Conservation (phyloP, 2,888 invertebrate species). For the Itoplectis maculator region DNA sequence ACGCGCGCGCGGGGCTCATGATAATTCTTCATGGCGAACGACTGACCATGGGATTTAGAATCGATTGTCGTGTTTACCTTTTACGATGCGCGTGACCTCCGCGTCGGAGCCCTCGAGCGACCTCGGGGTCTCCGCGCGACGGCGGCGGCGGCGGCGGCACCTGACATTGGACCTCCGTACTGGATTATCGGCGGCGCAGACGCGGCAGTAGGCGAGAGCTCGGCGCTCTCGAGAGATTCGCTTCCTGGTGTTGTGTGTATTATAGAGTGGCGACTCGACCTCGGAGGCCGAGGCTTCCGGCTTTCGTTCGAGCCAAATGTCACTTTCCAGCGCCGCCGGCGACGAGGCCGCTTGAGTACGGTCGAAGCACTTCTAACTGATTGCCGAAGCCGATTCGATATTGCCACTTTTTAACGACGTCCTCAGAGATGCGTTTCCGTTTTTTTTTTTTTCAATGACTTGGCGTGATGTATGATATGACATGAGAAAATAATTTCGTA, state of each 20-base stretch:
- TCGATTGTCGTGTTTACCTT: constrained; percentile 33
- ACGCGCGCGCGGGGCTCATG: too few species aligned
- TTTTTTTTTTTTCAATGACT: too few species aligned
- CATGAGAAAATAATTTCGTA: too few species aligned
- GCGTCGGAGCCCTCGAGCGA: constrained; percentile 12
- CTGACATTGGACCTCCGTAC: constrained; percentile 28
- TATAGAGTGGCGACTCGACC: constrained; percentile 43
- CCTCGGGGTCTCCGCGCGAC: too few species aligned
- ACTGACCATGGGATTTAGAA: constrained; percentile 13
- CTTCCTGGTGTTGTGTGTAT: constrained; percentile 47
- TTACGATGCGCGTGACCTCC: constrained; percentile 24
- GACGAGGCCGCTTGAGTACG: not conserved
- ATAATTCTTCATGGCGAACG: constrained; percentile 3
- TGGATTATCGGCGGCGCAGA: not conserved
- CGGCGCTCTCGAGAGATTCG: constrained; percentile 37
- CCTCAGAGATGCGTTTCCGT: too few species aligned
- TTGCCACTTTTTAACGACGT: too few species aligned
- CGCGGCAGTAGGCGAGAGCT: constrained; percentile 6
- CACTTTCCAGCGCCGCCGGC: constrained; percentile 68
- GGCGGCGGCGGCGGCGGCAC: constrained; percentile 19
- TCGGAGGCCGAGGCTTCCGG: constrained; percentile 73
- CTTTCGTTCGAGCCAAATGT: constrained; percentile 77
- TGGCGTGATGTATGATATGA: too few species aligned
- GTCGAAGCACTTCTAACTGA: not conserved
- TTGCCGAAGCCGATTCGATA: too few species aligned